Conservation (phyloP, 2,113 vertebrate species). For the Scortum barcoo region DNA sequence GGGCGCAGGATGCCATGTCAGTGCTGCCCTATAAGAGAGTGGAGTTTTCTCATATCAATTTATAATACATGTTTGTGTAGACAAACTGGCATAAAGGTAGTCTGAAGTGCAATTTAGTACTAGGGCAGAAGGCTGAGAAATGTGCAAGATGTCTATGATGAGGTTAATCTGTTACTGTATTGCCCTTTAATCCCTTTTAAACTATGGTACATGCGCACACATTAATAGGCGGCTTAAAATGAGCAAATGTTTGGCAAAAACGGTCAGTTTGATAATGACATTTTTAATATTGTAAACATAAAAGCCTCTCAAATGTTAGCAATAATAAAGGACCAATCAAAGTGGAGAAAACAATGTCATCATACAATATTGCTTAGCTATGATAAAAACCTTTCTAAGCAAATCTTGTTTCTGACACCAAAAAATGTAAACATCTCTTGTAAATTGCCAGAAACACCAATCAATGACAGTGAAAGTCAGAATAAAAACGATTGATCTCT, state of each 20-base stretch:
- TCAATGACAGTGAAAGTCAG: not conserved
- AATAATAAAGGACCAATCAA: not conserved
- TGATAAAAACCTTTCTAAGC: not conserved
- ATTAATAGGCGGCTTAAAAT: not conserved
- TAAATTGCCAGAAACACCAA: not conserved
- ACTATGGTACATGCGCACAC: not conserved
- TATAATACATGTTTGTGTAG: not conserved
- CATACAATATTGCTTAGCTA: not conserved
- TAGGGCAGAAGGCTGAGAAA: not conserved
- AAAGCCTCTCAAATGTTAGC: not conserved
- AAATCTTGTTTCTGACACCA: not conserved
- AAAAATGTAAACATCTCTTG: not conserved
- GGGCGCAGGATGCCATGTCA: slow-evolving; percentile 2
- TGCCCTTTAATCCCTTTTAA: not conserved
- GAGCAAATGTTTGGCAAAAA: not conserved
- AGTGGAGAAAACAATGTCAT: not conserved
- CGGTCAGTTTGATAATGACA: not conserved
- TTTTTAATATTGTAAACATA: not conserved
- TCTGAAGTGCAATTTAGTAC: not conserved
- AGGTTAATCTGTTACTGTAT: not conserved
- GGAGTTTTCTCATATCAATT: not conserved
- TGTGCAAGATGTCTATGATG: not conserved
- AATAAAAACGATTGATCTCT: not conserved
- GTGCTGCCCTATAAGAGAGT: not conserved
- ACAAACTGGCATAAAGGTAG: not conserved